These are phyloP conservation scores for Cheilosia scutellata DNA, from an alignment of 2,888 invertebrate genomes.

Conservation along the genomic window DNA sequence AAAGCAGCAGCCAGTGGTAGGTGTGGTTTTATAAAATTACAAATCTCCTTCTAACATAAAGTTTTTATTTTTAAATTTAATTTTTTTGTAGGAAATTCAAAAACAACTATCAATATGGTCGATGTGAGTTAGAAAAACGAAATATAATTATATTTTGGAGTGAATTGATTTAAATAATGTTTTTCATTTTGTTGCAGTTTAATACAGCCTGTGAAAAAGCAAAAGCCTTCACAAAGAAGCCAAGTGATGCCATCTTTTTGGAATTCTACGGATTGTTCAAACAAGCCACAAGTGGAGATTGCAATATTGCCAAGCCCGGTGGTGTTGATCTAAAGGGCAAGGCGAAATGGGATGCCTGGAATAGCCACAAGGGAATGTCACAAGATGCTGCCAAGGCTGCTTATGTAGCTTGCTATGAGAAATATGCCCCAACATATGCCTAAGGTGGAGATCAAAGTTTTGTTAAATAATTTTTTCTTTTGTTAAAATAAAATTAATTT, in stretches of 20 bases:
- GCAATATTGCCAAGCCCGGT: constrained; percentile 92
- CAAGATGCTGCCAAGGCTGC: constrained; percentile 92
- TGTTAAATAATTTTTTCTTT: too few species aligned
- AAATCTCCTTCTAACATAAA: background rate
- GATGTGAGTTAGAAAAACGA: constrained; percentile 42
- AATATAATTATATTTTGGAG: background rate
- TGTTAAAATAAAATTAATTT: too few species aligned
- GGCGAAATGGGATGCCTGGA: constrained; percentile 98
- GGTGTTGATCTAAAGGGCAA: constrained; percentile 94
- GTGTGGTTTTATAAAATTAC: background rate
- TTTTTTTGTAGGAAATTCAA: background rate
- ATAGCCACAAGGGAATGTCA: constrained; percentile 90
- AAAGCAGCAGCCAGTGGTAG: background rate
- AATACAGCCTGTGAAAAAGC: constrained; percentile 89
- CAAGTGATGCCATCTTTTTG: constrained; percentile 92
- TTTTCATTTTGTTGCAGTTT: constrained; percentile 85
- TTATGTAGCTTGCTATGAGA: constrained; percentile 89
- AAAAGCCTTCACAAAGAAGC: constrained; percentile 90
- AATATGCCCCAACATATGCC: constrained; percentile 86
- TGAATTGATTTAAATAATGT: background rate
- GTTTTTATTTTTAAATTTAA: background rate
- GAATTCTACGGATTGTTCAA: constrained; percentile 94
- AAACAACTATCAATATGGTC: constrained; percentile 33
- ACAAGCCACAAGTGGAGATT: constrained; percentile 92
- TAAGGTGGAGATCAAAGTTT: constrained; percentile 63